Evolutionary conservation across 2,113 vertebrate genomes (phyloP).

Genomic region (Diadophis punctatus): DNA sequence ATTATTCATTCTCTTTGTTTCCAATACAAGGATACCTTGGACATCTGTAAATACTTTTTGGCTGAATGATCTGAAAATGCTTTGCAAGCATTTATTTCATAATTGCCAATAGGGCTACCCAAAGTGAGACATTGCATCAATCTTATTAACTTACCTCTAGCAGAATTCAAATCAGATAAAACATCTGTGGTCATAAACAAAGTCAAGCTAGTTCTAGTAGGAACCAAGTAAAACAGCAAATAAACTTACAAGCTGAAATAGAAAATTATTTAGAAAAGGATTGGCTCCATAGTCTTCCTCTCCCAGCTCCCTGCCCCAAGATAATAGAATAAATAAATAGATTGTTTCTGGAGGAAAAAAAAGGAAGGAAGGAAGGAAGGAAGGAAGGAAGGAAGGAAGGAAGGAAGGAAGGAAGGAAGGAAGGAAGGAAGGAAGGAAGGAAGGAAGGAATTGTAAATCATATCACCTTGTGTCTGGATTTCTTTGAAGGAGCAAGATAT

Average conservation of each 20-base stretch:
- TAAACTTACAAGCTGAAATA: not conserved
- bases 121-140: conserved; percentile 1
- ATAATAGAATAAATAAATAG: not conserved
- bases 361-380: too few species aligned
- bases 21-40: not conserved
- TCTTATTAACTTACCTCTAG: conserved; percentile 4
- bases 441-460: not conserved
- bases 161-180: conserved; percentile 5
- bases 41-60: not conserved
- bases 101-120: conserved; percentile 3
- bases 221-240: not conserved
- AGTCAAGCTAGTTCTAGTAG: not conserved
- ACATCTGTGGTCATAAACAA: not conserved
- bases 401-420: too few species aligned
- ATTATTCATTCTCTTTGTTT: not conserved
- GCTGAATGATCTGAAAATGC: conserved; percentile 3
- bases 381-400: too few species aligned
- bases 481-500: not conserved
- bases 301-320: not conserved
- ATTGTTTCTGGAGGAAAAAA: not conserved
- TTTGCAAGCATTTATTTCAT: conserved; percentile 18
- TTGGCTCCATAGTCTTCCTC: not conserved
- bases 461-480: not conserved
- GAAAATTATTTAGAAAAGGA: not conserved
- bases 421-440: too few species aligned